A percentile compares a stretch with the other conserved stretches of the same genome.
phyloP scores from a whole-genome alignment of 1,140 invertebrate genomes.

The Macrocentrus cingulum region DNA sequence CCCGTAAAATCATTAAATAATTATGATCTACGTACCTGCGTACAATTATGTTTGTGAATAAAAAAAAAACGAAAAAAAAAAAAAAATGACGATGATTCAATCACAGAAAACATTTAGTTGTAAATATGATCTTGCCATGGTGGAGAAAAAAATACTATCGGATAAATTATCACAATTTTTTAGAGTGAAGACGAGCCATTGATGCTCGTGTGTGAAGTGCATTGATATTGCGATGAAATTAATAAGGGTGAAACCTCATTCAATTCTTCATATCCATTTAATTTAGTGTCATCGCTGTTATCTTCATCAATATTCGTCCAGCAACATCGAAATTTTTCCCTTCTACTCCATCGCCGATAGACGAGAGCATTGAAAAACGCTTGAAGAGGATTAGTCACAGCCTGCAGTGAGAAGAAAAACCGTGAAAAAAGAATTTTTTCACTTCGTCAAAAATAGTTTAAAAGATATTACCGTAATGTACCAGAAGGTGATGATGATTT shows the following conservation, averaged over 20 bases:
- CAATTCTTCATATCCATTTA: constrained; percentile 31
- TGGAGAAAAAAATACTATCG: background rate
- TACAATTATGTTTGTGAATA: background rate
- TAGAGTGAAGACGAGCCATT: constrained; percentile 54
- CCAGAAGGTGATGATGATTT: constrained; percentile 71
- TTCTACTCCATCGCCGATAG: constrained; percentile 69
- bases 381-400: constrained; percentile 78
- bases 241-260: constrained; percentile 50
- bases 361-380: constrained; percentile 78
- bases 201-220: constrained; percentile 48
- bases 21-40: constrained; percentile 13
- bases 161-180: constrained; percentile 22
- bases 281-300: background rate
- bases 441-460: background rate
- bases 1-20: constrained; percentile 4
- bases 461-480: constrained; percentile 71
- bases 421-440: constrained; percentile 23
- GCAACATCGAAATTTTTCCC: constrained; percentile 48
- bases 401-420: constrained; percentile 66
- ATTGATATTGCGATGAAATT: constrained; percentile 35
- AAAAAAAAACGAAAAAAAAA: constrained; percentile 1
- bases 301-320: constrained; percentile 40
- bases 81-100: background rate
- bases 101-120: background rate
- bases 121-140: background rate